These are phyloP conservation scores for Xestia xanthographa DNA, from an alignment of 2,888 invertebrate species.

Conservation along the genomic window DNA sequence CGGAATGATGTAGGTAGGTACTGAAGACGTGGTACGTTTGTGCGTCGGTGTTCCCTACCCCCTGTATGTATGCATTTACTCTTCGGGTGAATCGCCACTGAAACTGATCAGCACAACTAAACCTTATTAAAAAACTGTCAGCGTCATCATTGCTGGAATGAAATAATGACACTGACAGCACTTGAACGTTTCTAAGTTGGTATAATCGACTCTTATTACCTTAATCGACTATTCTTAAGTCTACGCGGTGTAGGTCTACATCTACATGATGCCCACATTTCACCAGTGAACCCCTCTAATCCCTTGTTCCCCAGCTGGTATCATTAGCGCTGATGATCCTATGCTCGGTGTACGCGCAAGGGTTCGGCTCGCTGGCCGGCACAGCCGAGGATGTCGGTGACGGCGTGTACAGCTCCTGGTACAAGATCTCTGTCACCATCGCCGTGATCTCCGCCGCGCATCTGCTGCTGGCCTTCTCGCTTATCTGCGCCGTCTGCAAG, in stretches of 20 bases:
- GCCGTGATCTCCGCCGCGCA: conserved; percentile 76
- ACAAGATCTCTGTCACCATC: conserved; percentile 70
- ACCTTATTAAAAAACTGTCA: background rate
- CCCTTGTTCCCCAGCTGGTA: conserved; percentile 71
- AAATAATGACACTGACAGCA: background rate
- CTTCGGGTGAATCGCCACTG: no score
- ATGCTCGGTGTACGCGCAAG: conserved; percentile 77
- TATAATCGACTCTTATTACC: background rate
- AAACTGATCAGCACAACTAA: background rate
- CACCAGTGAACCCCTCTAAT: no score
- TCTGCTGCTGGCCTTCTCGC: conserved; percentile 75
- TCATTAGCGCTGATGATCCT: conserved; percentile 75
- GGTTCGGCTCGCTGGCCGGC: conserved; percentile 69
- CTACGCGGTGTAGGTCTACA: background rate
- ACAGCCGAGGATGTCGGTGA: conserved; percentile 78
- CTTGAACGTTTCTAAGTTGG: background rate
- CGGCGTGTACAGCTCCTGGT: conserved; percentile 76
- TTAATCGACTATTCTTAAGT: background rate
- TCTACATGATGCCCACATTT: no score
- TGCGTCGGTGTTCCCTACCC: background rate
- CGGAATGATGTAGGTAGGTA: background rate
- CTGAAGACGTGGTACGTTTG: background rate
- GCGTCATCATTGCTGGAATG: background rate
- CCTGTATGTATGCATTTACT: background rate
- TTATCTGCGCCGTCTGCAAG: conserved; percentile 76